Evolutionary conservation across 2,888 invertebrate species (phyloP).

Genomic region (Andrena dorsata): DNA sequence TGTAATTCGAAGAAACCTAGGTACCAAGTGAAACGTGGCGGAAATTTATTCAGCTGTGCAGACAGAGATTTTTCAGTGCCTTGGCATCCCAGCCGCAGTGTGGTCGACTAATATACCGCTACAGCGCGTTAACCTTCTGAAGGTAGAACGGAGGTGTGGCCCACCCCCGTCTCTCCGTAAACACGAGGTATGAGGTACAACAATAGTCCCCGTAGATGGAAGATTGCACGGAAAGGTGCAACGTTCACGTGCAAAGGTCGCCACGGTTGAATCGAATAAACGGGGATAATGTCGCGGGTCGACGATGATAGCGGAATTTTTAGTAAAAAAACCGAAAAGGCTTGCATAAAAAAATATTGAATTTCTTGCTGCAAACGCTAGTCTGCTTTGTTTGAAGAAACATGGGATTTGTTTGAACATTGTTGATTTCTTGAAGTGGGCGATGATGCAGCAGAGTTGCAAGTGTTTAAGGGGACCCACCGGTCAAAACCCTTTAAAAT

Average conservation of each 20-base stretch:
- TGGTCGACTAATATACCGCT: constrained; percentile 52
- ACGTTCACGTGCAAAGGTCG: constrained; percentile 71
- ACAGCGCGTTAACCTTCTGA: constrained; percentile 79
- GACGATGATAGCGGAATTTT: constrained; percentile 42
- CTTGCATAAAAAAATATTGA: constrained; percentile 7
- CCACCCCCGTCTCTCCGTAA: constrained; percentile 66
- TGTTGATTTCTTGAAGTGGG: too few relatives aligned
- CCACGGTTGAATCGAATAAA: constrained; percentile 65
- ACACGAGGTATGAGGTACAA: constrained; percentile 55
- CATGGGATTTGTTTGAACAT: too few relatives aligned
- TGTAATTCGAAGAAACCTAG: neutral
- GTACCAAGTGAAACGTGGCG: constrained; percentile 18
- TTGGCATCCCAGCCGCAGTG: constrained; percentile 37
- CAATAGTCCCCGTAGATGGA: constrained; percentile 71
- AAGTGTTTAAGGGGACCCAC: too few relatives aligned
- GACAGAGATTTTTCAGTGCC: constrained; percentile 35
- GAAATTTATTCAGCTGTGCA: constrained; percentile 18
- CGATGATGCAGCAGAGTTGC: too few relatives aligned
- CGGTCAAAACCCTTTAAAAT: too few relatives aligned
- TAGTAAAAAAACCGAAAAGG: constrained; percentile 11
- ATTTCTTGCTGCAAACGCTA: neutral
- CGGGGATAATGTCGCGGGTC: constrained; percentile 61
- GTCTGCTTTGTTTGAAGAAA: too few relatives aligned
- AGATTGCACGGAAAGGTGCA: constrained; percentile 74
- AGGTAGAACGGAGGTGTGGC: constrained; percentile 79